phyloP scores from a whole-genome alignment of 2,888 invertebrate species.

The Cheilosia impressa region DNA sequence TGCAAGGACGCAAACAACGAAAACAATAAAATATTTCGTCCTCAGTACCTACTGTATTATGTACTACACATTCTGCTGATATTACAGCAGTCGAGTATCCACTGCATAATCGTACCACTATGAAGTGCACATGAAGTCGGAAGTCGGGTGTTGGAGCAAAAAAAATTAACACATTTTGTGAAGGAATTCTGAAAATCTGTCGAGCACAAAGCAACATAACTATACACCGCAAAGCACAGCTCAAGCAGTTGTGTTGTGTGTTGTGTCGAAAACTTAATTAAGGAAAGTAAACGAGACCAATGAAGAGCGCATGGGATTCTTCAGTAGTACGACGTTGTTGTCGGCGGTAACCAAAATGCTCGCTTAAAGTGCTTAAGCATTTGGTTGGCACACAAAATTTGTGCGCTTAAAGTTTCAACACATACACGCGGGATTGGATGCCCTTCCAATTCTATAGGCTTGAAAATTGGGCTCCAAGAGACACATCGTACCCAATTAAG shows the following conservation, averaged over 20 bases:
- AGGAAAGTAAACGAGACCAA: slow-evolving; percentile 20
- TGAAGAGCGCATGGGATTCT: background rate
- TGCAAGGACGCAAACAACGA: slow-evolving; percentile 21
- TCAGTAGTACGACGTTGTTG: too few species aligned
- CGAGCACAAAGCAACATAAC: background rate
- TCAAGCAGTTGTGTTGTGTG: slow-evolving; percentile 1
- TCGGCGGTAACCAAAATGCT: background rate
- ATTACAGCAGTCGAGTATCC: slow-evolving; percentile 1
- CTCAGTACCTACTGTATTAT: slow-evolving; percentile 6
- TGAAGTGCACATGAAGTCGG: background rate
- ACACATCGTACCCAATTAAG: too few species aligned
- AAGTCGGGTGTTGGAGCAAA: background rate
- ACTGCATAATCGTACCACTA: background rate
- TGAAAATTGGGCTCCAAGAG: too few species aligned
- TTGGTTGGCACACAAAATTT: background rate
- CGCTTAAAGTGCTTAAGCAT: slow-evolving; percentile 15
- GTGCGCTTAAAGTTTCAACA: background rate
- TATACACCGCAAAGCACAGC: background rate
- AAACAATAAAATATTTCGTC: slow-evolving; percentile 41
- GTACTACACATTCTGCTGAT: slow-evolving; percentile 6
- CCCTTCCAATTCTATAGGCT: too few species aligned
- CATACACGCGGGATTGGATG: too few species aligned
- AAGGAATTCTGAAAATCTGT: background rate
- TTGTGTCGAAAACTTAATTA: slow-evolving; percentile 25
- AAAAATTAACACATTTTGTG: slow-evolving; percentile 11